A percentile compares a stretch with the other conserved stretches of the same genome.
phyloP scores from a whole-genome alignment of 2,797 vertebrate species.

The Martes flavigula region DNA sequence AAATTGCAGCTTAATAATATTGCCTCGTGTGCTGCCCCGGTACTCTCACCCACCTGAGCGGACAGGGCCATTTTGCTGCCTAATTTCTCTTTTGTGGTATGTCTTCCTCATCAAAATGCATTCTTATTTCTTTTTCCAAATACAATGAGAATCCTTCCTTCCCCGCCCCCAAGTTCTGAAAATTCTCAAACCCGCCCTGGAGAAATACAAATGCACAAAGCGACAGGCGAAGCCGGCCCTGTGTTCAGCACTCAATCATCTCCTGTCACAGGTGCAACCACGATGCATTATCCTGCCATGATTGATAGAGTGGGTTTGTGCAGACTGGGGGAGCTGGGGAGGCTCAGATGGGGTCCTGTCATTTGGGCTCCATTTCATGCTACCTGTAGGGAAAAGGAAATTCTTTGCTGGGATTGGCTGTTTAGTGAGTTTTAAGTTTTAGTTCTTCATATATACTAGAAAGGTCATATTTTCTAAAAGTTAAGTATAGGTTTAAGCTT shows the following conservation, averaged over 20 bases:
- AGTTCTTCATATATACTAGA: slow-evolving; percentile 44
- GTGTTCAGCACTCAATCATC: slow-evolving; percentile 90
- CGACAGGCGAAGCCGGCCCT: slow-evolving; percentile 84
- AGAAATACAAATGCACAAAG: slow-evolving; percentile 88
- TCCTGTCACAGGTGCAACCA: slow-evolving; percentile 88
- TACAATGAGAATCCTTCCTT: slow-evolving; percentile 28
- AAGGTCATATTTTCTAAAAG: slow-evolving; percentile 73
- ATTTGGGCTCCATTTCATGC: slow-evolving; percentile 81
- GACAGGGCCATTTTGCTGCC: background rate
- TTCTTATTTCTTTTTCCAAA: slow-evolving; percentile 75
- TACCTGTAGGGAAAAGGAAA: slow-evolving; percentile 85
- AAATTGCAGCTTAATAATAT: slow-evolving; percentile 79
- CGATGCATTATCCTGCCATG: slow-evolving; percentile 88
- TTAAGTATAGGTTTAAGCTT: slow-evolving; percentile 64
- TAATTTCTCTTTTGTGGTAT: slow-evolving; percentile 45
- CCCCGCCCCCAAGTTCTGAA: slow-evolving; percentile 79
- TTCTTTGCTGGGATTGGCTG: slow-evolving; percentile 78
- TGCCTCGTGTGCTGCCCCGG: background rate
- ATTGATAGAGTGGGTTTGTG: slow-evolving; percentile 90
- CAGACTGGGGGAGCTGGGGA: slow-evolving; percentile 84
- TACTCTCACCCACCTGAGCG: slow-evolving; percentile 58
- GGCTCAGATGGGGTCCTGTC: slow-evolving; percentile 85
- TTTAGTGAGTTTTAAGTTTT: slow-evolving; percentile 73
- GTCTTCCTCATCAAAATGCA: slow-evolving; percentile 69
- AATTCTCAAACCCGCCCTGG: slow-evolving; percentile 84